Base-by-base conservation (phyloP, 2,888 invertebrate species). In the Myopa testacea region DNA sequence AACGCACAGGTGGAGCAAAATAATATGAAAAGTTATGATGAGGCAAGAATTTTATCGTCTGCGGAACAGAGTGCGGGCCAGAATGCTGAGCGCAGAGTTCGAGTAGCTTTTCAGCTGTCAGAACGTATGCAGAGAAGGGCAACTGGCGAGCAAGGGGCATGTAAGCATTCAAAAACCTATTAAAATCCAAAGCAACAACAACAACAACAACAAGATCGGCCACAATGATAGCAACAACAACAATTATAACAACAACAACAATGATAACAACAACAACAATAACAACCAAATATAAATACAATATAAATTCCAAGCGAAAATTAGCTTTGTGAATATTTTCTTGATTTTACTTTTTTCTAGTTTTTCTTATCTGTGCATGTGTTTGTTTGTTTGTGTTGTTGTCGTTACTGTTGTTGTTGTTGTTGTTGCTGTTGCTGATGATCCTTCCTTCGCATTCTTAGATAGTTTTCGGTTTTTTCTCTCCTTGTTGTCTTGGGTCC, bases 111-210 rank as follows among this genome's bases (percentile, higher is more conserved):
- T 45, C 45, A 45, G 10, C 45, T 45, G 45, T 45, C 45, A 45
- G 10, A 10, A 3, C 45, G 45, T 16, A 12, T 5, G 6, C 4
- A 58, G n/a, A 14, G 16, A 58, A 52, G 69, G 40, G 52, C 40
- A 19, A 12, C 7, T 2, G 5, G 14, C 8, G 3, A 4, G 52
- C 50, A 45, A 50, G 68, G 26, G 8, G 70, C 55, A 2, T 38
- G 40, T 73, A 45, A 62, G 63, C 73, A 73, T 73, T 73, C 73
- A 62, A 63, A 73, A 73, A 73, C 63, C 63, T 73, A 73, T 73
- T 73, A 73, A 72, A 62, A 58, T 4, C 58, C 60, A 72, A 45
- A 58, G 55, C 37, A 50, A 16, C 34, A 37, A 4, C 37, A 50
- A 16, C 34, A 37, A 4, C 37, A 67, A 40, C n/a, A 38, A 67